Conservation (phyloP, 2,113 vertebrate species). For the Dicaeum eximium region DNA sequence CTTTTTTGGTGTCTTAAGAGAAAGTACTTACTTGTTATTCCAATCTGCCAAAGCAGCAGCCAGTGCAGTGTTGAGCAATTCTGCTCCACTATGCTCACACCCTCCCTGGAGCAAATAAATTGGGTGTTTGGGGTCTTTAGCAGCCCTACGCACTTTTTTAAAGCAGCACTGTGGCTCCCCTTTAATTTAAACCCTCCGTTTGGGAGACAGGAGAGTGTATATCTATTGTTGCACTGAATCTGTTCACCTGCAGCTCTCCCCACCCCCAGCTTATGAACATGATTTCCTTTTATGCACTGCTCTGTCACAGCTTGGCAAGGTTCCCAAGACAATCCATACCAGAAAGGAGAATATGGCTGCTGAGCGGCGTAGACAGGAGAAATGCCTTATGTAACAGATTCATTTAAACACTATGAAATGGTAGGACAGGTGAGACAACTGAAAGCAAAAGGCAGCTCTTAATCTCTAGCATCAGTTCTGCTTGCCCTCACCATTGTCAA, state of each 20-base stretch:
- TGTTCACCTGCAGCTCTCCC: slow-evolving; percentile 49
- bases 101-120: neutral
- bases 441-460: slow-evolving; percentile 38
- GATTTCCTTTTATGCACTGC: slow-evolving; percentile 45
- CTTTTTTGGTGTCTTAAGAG: neutral
- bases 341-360: slow-evolving; percentile 48
- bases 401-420: slow-evolving; percentile 22
- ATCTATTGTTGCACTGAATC: neutral
- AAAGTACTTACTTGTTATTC: neutral
- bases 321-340: slow-evolving; percentile 51
- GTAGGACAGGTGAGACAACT: slow-evolving; percentile 2
- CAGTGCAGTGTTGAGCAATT: neutral
- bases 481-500: neutral
- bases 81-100: neutral
- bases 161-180: neutral
- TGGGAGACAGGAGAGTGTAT: neutral
- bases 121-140: neutral
- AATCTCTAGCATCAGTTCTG: slow-evolving; percentile 23
- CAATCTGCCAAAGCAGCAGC: neutral
- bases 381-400: slow-evolving; percentile 17
- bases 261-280: slow-evolving; percentile 14
- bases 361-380: neutral
- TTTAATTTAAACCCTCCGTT: neutral
- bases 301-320: slow-evolving; percentile 56
- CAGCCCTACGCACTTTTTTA: neutral